Evolutionary conservation across 2,888 invertebrate species (phyloP), one percentile per base, ranked within the genome.

Genomic region (Acronicta aceris): DNA sequence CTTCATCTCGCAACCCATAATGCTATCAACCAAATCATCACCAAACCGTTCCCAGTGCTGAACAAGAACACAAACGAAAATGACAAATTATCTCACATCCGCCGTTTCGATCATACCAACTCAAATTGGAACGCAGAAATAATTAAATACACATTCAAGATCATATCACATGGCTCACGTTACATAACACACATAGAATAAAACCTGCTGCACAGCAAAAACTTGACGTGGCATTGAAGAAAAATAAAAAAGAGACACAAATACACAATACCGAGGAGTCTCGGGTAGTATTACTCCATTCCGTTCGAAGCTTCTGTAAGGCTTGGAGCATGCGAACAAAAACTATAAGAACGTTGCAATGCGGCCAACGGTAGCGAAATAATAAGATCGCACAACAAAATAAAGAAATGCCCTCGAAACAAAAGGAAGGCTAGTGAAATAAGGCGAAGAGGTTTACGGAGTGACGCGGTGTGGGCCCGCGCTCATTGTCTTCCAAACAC

Each of bases 321-420:
- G 77, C 79, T 76, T 59, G 71, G 78, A 81, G 84, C 81, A 88
- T 86, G 87, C 89, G 90, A 89, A 82, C 89, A 93, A 94, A 93
- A 93, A 93, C 89, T 86, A 88, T 85, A 78, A 82, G 85, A 85
- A 81, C 86, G 84, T 83, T 86, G 89, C 92, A 88, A 88, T 86
- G 90, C 89, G 90, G 89, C 88, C 89, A 92, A 93, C 93, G 92
- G 94, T 93, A 94, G 94, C 94, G 88, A 93, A 93, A 94, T 94
- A 94, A 94, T 94, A 94, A 94, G 94, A 93, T 93, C 92, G 90
- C 91, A 87, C 92, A 91, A 90, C 92, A 94, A 94, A 94, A 93
- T 94, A 94, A 94, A 94, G 90, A 92, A 93, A 86, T 89, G 88
- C 83, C 84, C 87, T 86, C 89, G 89, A 91, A 90, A 94, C 93